Conservation (phyloP, 2,113 vertebrate genomes). For the Grammomys surdaster region DNA sequence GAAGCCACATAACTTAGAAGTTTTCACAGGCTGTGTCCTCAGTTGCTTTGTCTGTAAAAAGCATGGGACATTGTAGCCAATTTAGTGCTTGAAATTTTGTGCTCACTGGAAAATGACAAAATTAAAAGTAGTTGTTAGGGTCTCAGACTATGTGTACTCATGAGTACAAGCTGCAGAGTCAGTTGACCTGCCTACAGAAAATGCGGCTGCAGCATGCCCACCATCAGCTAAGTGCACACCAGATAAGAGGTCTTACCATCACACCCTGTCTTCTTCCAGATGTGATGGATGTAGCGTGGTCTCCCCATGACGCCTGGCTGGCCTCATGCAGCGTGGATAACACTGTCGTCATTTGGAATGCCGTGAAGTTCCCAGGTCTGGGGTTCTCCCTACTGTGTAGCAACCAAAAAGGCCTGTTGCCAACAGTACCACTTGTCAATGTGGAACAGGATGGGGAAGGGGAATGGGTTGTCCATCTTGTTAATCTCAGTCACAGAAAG, state of each 20-base stretch:
- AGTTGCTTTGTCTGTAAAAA: background rate
- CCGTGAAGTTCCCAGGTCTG: conserved; percentile 97
- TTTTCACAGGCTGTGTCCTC: background rate
- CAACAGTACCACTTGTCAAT: rapidly evolving
- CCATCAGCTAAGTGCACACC: background rate
- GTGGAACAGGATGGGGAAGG: background rate
- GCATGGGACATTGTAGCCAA: rapidly evolving
- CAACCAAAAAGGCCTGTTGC: background rate
- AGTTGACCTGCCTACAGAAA: background rate
- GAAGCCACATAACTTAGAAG: background rate
- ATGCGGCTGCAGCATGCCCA: background rate
- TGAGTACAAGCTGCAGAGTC: background rate
- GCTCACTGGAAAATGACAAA: background rate
- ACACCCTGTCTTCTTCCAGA: conserved; percentile 87
- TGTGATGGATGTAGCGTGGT: conserved; percentile 99
- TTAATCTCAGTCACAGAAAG: background rate
- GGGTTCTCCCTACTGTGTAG: background rate
- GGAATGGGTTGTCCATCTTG: background rate
- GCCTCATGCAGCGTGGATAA: conserved; percentile 99
- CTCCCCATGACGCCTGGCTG: conserved; percentile 97
- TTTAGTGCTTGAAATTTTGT: background rate
- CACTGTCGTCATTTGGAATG: conserved; percentile 99
- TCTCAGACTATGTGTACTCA: background rate
- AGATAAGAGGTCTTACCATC: conserved; percentile 15
- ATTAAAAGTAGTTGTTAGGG: background rate